Base-by-base conservation (phyloP, 2,113 vertebrate species). In the Ophiodon elongatus region DNA sequence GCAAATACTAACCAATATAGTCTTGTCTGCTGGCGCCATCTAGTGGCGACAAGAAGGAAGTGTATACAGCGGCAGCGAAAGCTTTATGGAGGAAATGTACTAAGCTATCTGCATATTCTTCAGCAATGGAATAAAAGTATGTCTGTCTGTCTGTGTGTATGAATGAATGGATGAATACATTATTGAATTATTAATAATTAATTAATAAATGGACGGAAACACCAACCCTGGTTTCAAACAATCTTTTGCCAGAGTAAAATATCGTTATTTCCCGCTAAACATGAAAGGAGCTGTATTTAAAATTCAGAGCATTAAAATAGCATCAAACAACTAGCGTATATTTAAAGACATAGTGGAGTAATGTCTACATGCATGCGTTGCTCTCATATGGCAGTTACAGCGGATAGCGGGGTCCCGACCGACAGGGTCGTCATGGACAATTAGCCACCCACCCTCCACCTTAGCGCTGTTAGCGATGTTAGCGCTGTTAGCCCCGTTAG, bases 21-120 rank as follows among this genome's bases (percentile, higher is more conserved):
- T n/a, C 6, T 68, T 68, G 66, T 75, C 35, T 39, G 73, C 15
- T 85, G 52, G 4, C 31, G 70, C 83, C 89, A 93, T 77, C 92
- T 88, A 47, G 88, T 89, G 87, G 81, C n/a, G 13, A 59, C 0
- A 23, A 21, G 6, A 25, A 15, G 39, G 4, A 47, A 57, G 6
- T 1, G 2, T 19, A 8, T 2, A 25, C 5, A 37, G 47, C 14
- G 14, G 43, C 47, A 50, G 47, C 7, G 2, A 21, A 8, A 8
- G 23, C 13, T 68, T 56, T 23, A 43, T 39, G 47, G 27, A 62
- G 60, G 33, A 54, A 13, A 14, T 45, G 33, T 47, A 54, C 33
- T 35, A 5, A 57, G 9, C 27, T 17, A 75, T 45, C 50, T 27
- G 21, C 27, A 62, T n/a, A 8, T 23, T 21, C 70, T 4, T 29